Evolutionary conservation across 2,888 invertebrate species (phyloP), one percentile per base, ranked within the genome.

Genomic region (Agrotis ipsilon): DNA sequence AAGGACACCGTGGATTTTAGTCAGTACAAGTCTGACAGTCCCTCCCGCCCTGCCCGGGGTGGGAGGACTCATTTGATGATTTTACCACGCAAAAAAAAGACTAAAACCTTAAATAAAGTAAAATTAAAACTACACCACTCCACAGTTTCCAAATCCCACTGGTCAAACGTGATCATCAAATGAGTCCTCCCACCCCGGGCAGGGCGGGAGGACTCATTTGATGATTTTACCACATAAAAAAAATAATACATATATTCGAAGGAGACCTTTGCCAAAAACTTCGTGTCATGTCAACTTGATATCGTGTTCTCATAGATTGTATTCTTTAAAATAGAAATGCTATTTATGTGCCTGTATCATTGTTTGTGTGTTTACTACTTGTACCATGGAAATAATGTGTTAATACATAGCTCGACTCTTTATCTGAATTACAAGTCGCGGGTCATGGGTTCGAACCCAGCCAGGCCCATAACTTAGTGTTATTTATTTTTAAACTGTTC

Each of bases 311-410:
- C 54, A 60, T 39, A 67, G 59, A 72, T 75, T 64, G 60, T 72
- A 76, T 72, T 61, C 54, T 65, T 59, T 70, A 55, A 74, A 72
- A 75, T 67, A 21, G 43, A 67, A 75, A 71, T 71, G 65, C 59
- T 75, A 79, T 71, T 78, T 71, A 39, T 64, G 49, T 65, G 13
- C 55, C 18, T 52, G 48, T 62, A 72, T 46, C 39, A 52, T 24
- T 68, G 51, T 48, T 21, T 27, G 27, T 45, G 21, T 52, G 24
- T 71, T 39, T 14, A 75, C 60, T n/a, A 48, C n/a, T 51, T 24
- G 13, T 27, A 19, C 2, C 24, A 16, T n/a, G 6, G 43, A 54
- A 59, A 16, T 59, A n/a, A 62, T 49, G 24, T 19, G 16, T 51
- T 11, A 11, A 9, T 27, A 11, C 5, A 18, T 16, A 32, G 13